These are phyloP conservation scores for Ellobium chinense DNA, from an alignment of 2,888 invertebrate species.

Conservation along the genomic window DNA sequence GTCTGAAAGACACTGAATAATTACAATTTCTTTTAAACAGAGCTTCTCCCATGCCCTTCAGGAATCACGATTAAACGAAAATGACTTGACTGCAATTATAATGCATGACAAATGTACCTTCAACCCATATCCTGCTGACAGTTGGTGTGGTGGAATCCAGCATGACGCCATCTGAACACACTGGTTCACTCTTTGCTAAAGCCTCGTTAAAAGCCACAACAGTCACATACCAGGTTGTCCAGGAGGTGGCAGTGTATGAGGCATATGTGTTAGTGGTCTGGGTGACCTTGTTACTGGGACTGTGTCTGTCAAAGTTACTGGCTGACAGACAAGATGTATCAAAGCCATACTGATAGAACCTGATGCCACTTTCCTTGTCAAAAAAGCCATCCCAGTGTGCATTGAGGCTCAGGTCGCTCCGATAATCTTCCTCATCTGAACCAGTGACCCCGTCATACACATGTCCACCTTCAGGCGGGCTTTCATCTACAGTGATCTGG, in stretches of 20 bases:
- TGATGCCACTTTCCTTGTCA: no score
- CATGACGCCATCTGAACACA: conserved; percentile 66
- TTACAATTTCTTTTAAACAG: no score
- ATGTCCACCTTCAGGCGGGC: no score
- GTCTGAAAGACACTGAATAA: no score
- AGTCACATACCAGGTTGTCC: conserved; percentile 55
- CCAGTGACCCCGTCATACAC: no score
- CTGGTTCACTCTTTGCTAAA: conserved; percentile 57
- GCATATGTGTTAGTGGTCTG: conserved; percentile 10
- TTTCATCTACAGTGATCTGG: no score
- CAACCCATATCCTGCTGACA: conserved; percentile 51
- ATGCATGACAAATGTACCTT: conserved; percentile 11
- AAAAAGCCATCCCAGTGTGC: no score
- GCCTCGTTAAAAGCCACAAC: conserved; percentile 66
- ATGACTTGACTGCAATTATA: neutral
- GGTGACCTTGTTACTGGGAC: neutral
- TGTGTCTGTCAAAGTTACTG: conserved; percentile 4
- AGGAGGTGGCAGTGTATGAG: neutral
- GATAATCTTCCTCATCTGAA: no score
- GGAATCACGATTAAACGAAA: no score
- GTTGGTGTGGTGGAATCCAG: conserved; percentile 51
- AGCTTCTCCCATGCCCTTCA: no score
- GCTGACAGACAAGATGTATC: conserved; percentile 28
- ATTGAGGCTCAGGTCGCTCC: no score
- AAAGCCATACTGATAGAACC: no score